Evolutionary conservation across 2,888 invertebrate genomes (phyloP), one percentile per base, ranked within the genome.

Genomic region (Pheosia tremula): DNA sequence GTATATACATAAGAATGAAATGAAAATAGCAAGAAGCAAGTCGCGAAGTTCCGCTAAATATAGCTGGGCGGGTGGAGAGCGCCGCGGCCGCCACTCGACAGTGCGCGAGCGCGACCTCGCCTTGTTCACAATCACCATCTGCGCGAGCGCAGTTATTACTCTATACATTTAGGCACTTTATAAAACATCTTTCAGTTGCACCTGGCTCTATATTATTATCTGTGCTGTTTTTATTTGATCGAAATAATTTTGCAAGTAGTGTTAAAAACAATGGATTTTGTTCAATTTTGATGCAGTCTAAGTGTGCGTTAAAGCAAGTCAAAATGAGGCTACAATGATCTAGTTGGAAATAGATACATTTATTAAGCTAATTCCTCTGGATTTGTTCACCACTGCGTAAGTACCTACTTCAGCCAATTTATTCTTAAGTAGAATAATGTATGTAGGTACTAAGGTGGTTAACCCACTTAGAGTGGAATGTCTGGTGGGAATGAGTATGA

Each of bases 11-110:
- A 84, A 90, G 88, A 91, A 89, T 89, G 87, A 90, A 91, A 89
- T 93, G 87, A 90, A 92, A 93, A 93, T 92, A 93, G 93, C 93
- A 91, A 90, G 88, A 88, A 83, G 82, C 76, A 81, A 89, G 90
- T 92, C 91, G 93, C 93, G 85, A 92, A 91, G 93, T 89, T 88
- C 81, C 73, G 86, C 93, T 93, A 93, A 91, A 92, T 90, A 88
- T 93, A 93, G 90, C 81, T 72, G 83, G 81, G 83, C 84, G 87
- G 85, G 86, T 82, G 83, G 86, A 83, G 80, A 77, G 80, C 77
- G 81, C 72, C 79, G 79, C 76, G 75, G 79, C 80, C 76, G 69
- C 74, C 77, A 74, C 71, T 70, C 77, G 74, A 60, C 72, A 73
- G 74, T 73, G 74, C 74, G 74, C 78, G 76, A 72, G 74, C 74